Evolutionary conservation across 2,888 invertebrate species (phyloP).

Genomic region (Nephrocerus scutellatus): DNA sequence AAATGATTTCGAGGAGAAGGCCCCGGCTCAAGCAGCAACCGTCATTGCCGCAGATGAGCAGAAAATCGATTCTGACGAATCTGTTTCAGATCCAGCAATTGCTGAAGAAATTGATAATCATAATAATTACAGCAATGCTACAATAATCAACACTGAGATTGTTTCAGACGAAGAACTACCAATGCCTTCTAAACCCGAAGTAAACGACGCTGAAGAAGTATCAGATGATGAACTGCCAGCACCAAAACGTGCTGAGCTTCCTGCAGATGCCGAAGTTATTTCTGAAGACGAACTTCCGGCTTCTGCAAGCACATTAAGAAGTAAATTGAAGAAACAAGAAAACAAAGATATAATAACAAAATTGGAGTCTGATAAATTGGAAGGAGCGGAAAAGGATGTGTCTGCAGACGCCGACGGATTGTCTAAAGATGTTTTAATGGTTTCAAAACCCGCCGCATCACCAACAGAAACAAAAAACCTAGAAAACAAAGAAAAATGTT

Average conservation of each 20-base stretch:
- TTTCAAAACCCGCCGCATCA: too few relatives aligned
- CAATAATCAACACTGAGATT: constrained; percentile 73
- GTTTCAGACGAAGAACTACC: constrained; percentile 80
- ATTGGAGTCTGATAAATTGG: constrained; percentile 20
- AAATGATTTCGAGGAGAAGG: constrained; percentile 34
- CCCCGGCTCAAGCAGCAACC: constrained; percentile 20
- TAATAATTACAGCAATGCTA: constrained; percentile 39
- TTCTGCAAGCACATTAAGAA: constrained; percentile 44
- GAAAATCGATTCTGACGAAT: constrained; percentile 37
- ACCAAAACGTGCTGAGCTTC: constrained; percentile 63
- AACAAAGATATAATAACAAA: constrained; percentile 53
- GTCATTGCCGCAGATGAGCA: constrained; percentile 27
- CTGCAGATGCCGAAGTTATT: constrained; percentile 68
- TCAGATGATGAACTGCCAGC: constrained; percentile 71
- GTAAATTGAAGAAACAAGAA: too few relatives aligned
- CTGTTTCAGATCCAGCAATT: constrained; percentile 40
- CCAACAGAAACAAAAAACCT: too few relatives aligned
- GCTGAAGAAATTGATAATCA: constrained; percentile 38
- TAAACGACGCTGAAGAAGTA: constrained; percentile 77
- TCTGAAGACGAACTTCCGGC: constrained; percentile 76
- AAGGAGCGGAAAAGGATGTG: constrained; percentile 21
- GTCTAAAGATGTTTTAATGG: too few relatives aligned
- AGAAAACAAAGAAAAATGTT: too few relatives aligned
- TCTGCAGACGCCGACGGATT: too few relatives aligned
- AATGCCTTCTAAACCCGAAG: constrained; percentile 63